Percentiles rank a stretch among this genome's conserved stretches.
Evolutionary conservation across 2,888 invertebrate genomes (phyloP).

Genomic region (Parnassius smintheus): DNA sequence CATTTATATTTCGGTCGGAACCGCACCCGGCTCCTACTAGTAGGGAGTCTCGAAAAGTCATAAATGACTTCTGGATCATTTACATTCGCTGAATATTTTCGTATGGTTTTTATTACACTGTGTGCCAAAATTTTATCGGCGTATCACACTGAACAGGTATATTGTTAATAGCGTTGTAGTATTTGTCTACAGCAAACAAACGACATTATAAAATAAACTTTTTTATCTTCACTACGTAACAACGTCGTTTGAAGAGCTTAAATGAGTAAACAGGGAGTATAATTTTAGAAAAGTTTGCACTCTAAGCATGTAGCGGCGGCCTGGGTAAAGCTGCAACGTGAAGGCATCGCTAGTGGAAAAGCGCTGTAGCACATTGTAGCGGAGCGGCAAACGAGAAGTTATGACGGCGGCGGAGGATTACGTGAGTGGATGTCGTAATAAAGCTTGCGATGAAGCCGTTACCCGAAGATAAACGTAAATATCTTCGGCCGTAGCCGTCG

Average conservation of each 20-base stretch:
- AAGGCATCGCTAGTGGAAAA: constrained; percentile 60
- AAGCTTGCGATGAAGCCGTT: constrained; percentile 81
- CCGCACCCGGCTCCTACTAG: constrained; percentile 46
- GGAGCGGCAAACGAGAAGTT: constrained; percentile 77
- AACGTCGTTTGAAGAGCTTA: constrained; percentile 12
- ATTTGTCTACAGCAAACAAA: neutral
- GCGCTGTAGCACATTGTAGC: constrained; percentile 73
- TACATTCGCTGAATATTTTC: constrained; percentile 29
- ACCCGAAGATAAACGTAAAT: constrained; percentile 81
- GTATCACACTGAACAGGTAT: neutral
- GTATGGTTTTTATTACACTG: constrained; percentile 23
- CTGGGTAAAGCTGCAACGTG: constrained; percentile 42
- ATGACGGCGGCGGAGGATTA: constrained; percentile 79
- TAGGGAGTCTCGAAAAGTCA: constrained; percentile 47
- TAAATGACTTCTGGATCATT: constrained; percentile 44
- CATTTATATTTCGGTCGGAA: constrained; percentile 59
- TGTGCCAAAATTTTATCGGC: neutral
- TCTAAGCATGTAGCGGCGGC: constrained; percentile 33
- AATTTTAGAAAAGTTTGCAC: constrained; percentile 33
- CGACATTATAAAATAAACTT: constrained; percentile 1
- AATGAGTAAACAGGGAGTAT: constrained; percentile 21
- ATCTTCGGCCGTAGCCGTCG: constrained; percentile 70
- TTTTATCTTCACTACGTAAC: constrained; percentile 4
- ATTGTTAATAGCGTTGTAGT: neutral
- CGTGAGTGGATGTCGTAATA: constrained; percentile 82